Base-by-base conservation (phyloP, 1,140 invertebrate species). In the Acromyrmex heyeri region DNA sequence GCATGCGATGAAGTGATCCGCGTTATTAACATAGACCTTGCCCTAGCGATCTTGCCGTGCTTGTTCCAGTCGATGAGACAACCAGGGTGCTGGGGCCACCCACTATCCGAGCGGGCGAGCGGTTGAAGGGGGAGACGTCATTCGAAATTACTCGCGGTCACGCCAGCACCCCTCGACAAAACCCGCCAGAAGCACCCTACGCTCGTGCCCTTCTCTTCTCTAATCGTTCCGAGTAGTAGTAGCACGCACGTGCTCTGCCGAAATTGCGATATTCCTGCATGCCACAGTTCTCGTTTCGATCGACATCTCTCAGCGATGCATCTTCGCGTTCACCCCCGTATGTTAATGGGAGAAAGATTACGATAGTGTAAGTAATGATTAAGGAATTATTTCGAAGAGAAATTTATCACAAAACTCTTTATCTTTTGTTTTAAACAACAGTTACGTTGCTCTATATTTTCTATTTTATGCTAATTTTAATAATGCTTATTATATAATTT, bases 1-100 rank as follows among this genome's bases (percentile, higher is more conserved):
- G 91, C 94, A 95, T 94, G 93, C 93, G 89, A 94, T 93, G 89
- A 93, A 94, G 91, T 91, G 93, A 94, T 94, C 92, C 86, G 87
- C 91, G 93, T 93, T 93, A 94, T 94, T 95, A 95, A 94, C 94
- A 94, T 94, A 95, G 94, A 95, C 94, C 94, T 94, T 94, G 94
- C 92, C 91, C 92, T 86, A 59, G 86, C 86, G 88, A 89, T 87
- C 76, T 75, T 78, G 55, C 86, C 86, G 86, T 87, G 85, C 73
- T 88, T 77, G 86, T 57, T 89, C 75, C 78, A 85, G 73, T 83
- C 50, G 10, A 72, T 64, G 67, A 78, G 77, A 75, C 85, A 86
- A 78, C 30, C 34, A 34, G 27, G 21, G 87, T n/a, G 72, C 44
- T 85, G 72, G 86, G 87, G 90, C 86, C 86, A 65, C 61, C 85